These are phyloP conservation scores for Uropsilus gracilis DNA, from an alignment of 2,113 vertebrate genomes.

Conservation along the genomic window DNA sequence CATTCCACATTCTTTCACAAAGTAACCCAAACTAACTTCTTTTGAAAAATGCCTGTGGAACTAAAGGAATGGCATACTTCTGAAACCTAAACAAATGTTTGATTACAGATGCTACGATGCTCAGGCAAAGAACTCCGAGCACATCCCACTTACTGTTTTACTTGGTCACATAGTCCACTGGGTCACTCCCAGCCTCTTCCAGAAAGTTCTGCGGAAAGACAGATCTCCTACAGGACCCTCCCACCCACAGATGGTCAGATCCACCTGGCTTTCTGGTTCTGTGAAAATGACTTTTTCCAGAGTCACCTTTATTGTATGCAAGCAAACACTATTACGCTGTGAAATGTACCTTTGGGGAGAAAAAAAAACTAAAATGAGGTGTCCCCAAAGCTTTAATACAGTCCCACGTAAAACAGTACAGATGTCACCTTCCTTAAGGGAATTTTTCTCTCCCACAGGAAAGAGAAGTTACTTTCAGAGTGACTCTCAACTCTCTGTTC, in stretches of 20 bases:
- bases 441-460: conserved; percentile 9
- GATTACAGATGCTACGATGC: not conserved
- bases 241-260: not conserved
- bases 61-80: not conserved
- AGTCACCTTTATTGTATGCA: not conserved
- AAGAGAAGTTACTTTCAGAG: conserved; percentile 28
- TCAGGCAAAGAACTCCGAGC: not conserved
- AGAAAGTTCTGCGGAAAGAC: not conserved
- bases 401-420: not conserved
- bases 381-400: not conserved
- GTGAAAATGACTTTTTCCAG: not conserved
- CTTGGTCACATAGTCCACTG: not conserved
- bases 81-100: conserved; percentile 24
- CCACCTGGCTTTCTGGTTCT: not conserved
- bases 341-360: not conserved
- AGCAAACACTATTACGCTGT: not conserved
- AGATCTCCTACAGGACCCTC: not conserved
- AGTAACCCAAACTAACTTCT: not conserved
- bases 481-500: not conserved
- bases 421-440: not conserved
- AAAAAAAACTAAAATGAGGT: not conserved
- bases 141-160: not conserved
- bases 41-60: not conserved
- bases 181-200: not conserved
- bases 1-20: not conserved